Conservation (phyloP, 2,113 vertebrate genomes). For the Numida meleagris region DNA sequence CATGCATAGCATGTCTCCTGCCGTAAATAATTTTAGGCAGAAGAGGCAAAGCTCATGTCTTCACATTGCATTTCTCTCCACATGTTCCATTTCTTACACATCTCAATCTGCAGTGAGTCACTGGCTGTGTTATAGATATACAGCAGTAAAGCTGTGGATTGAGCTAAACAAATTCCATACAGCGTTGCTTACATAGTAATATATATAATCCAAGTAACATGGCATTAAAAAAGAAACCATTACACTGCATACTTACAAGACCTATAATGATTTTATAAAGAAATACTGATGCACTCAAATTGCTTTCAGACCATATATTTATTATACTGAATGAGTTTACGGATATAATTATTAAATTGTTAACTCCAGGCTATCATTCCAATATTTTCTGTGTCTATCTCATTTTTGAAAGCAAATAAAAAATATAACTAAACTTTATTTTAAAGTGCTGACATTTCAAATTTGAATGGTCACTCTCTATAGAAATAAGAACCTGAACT, state of each 20-base stretch:
- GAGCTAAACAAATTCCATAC: not conserved
- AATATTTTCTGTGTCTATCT: not conserved
- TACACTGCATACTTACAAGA: not conserved
- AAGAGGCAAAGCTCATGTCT: not conserved
- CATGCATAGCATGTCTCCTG: not conserved
- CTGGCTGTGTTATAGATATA: not conserved
- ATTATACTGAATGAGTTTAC: not conserved
- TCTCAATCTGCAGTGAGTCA: not conserved
- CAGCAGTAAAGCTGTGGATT: not conserved
- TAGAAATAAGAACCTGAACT: not conserved
- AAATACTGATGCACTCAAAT: not conserved
- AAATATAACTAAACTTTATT: not conserved
- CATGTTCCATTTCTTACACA: not conserved
- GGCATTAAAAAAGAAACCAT: not conserved
- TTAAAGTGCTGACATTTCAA: not conserved
- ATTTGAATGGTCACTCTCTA: not conserved
- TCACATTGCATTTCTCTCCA: not conserved
- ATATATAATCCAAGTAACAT: not conserved
- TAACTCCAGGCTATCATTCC: not conserved
- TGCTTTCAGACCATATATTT: not conserved
- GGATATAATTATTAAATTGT: not conserved
- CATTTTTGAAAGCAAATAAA: not conserved
- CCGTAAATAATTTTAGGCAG: not conserved
- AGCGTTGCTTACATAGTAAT: not conserved
- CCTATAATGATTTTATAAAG: not conserved